phyloP scores from a whole-genome alignment of 2,113 vertebrate genomes.

The Gadus macrocephalus region DNA sequence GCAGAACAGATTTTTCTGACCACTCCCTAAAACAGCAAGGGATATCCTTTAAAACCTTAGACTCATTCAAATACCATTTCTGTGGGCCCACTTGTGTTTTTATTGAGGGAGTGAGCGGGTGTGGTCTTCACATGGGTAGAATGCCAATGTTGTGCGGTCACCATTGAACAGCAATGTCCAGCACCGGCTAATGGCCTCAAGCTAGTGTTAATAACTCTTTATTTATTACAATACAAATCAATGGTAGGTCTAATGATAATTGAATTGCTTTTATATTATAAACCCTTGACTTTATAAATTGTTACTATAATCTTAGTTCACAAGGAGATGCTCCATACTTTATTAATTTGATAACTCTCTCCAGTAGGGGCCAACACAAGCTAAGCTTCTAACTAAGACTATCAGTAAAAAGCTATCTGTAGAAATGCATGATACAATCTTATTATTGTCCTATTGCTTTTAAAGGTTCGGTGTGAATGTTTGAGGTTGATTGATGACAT shows the following conservation, averaged over 20 bases:
- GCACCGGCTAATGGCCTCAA: conserved; percentile 18
- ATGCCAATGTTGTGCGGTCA: conserved; percentile 7
- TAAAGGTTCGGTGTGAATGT: no score
- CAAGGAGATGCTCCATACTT: not conserved
- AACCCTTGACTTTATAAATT: no score
- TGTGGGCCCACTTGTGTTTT: conserved; percentile 37
- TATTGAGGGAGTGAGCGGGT: conserved; percentile 32
- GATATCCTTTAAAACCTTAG: conserved; percentile 49
- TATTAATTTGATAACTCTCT: not conserved
- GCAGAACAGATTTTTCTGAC: conserved; percentile 34
- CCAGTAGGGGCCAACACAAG: not conserved
- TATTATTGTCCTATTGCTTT: no score
- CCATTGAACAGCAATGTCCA: not conserved
- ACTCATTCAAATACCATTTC: conserved; percentile 58
- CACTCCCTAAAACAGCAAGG: conserved; percentile 48
- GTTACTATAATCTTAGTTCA: no score
- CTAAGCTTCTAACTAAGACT: not conserved
- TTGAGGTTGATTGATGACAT: no score
- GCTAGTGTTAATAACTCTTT: not conserved
- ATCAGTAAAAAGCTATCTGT: conserved; percentile 2
- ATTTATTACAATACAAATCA: not conserved
- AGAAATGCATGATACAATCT: not conserved
- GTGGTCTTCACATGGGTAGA: conserved; percentile 25
- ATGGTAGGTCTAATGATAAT: no score
- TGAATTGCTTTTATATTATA: no score